Evolutionary conservation across 2,888 invertebrate species (phyloP).

Genomic region (Xanthia togata): DNA sequence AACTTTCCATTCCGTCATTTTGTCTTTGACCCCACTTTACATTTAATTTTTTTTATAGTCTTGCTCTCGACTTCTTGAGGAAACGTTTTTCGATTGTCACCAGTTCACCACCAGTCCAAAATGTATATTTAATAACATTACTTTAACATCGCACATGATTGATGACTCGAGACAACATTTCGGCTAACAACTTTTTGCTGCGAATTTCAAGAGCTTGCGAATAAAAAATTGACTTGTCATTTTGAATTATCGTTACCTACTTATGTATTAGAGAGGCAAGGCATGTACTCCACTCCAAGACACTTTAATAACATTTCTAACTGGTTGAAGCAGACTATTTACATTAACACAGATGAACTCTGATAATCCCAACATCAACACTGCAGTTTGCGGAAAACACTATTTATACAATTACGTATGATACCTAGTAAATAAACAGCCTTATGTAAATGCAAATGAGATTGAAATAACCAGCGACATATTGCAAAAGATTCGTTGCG

Average conservation of each 20-base stretch:
- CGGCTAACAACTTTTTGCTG: constrained; percentile 49
- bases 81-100: constrained; percentile 15
- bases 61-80: constrained; percentile 4
- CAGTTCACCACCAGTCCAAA: neutral
- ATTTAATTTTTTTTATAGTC: constrained; percentile 4
- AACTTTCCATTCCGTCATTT: constrained; percentile 46
- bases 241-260: constrained; percentile 39
- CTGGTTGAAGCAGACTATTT: constrained; percentile 25
- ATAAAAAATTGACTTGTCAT: constrained; percentile 56
- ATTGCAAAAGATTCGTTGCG: constrained; percentile 58
- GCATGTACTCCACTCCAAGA: neutral
- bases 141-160: constrained; percentile 19
- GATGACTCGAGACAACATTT: constrained; percentile 40
- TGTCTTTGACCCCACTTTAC: constrained; percentile 34
- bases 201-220: constrained; percentile 38
- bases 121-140: constrained; percentile 11
- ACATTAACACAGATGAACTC: constrained; percentile 22
- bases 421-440: constrained; percentile 33
- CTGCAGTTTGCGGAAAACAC: constrained; percentile 7
- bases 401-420: constrained; percentile 23
- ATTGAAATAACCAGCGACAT: constrained; percentile 52
- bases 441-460: constrained; percentile 63
- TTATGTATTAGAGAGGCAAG: constrained; percentile 29
- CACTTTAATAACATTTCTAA: constrained; percentile 25
- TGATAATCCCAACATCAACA: constrained; percentile 19